Evolutionary conservation across 2,888 invertebrate genomes (phyloP), one percentile per base, ranked within the genome.

Genomic region (Rhodophaea formosa): DNA sequence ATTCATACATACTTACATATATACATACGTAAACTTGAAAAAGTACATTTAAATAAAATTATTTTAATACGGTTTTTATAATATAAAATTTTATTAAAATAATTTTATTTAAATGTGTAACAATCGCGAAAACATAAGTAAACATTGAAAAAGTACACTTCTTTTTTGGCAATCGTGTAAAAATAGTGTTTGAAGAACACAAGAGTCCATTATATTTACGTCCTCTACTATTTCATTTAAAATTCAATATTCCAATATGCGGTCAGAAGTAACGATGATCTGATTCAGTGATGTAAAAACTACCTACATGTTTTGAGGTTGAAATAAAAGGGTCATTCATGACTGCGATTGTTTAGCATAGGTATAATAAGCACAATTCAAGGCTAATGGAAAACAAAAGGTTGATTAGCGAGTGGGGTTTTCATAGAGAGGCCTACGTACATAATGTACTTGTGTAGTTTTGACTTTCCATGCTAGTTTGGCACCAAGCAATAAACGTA

Each of bases 251-350:
- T 35, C 12, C 8, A 12, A 35, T 10, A 39, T 8, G 39, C 12
- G 3, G 5, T 6, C 1, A 39, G 10, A 12, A 39, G 6, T 39
- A 6, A 12, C 39, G 1, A 39, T 6, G n/a, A 39, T 39, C 10
- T 32, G 32, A 2, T 12, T 23, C 7, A 51, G 35, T 39, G 35
- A 39, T 51, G 17, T 39, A 8, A 51, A 51, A 51, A 8, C 35
- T 17, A 23, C 23, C 23, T 46, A 23, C 17, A 35, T 35, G 17
- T 16, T 17, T 8, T 1, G 12, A 23, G 30, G 32, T 49, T 10
- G 35, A n/a, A 16, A 51, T 30, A 51, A 35, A 51, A 35, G 51
- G 51, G 35, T 51, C 35, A 51, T 51, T 51, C 51, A 51, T 17
- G 39, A 35, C 35, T 46, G 16, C 35, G 35, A 39, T 51, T 35